Base-by-base conservation (phyloP, 1,140 invertebrate species). In the Drosophila auraria region DNA sequence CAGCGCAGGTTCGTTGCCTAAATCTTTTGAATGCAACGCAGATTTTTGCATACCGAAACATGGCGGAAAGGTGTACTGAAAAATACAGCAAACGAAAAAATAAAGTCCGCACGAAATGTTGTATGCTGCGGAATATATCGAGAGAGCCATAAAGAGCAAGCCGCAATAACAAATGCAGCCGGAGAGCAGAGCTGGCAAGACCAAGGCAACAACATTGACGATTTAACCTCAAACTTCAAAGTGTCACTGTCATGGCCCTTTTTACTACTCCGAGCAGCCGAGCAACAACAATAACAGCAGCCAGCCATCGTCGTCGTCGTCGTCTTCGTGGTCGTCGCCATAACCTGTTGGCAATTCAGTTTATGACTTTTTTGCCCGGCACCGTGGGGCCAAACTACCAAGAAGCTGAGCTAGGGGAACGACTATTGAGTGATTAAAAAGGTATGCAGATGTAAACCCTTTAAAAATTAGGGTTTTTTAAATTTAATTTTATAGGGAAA, bases 231-330 rank as follows among this genome's bases (percentile, higher is more conserved):
- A 92, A 92, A 92, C 90, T 92, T 91, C 80, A 87, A 83, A 92
- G 90, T 92, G 90, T 92, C 90, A 92, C 90, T 92, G 90, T 90
- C 90, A 91, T 87, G 89, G 90, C 90, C 90, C 90, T 91, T 91
- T 91, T 91, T 91, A 91, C 84, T 91, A 72, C 79, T 74, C 79
- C 64, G 25, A 56, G 33, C 56, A 51, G 64, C 61, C 64, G 66
- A 38, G 47, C 49, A 63, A 45, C 56, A 49, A 59, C 59, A 49
- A 57, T 68, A 69, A 71, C 49, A 44, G 44, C 72, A 59, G 44
- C 47, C 42, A 61, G 56, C 54, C 20, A 23, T 23, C 54, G 33
- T 56, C 51, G 62, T 77, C 56, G 61, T 49, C n/a, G n/a, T n/a
- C 50, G 73, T 51, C 38, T 66, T 54, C 61, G 74, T 78, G 76